phyloP scores from a whole-genome alignment of 30 jellyfish, hydroid and myxozoan genomes.

The Aurelia coerulea region DNA sequence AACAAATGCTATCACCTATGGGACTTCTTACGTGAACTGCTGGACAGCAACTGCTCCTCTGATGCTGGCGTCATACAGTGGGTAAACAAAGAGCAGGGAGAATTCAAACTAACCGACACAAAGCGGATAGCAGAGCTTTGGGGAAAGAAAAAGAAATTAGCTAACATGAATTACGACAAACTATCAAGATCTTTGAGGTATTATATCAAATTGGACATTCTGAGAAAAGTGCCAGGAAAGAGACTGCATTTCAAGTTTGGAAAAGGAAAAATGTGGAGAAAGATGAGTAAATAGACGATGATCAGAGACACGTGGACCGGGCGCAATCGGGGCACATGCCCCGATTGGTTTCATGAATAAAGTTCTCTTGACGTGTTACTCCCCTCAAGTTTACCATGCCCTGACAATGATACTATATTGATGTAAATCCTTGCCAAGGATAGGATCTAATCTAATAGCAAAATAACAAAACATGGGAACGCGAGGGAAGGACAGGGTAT shows the following conservation, averaged over 20 bases:
- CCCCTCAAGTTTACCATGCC: too few relatives aligned
- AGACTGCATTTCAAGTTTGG: conserved; percentile 83
- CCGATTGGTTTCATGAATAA: too few relatives aligned
- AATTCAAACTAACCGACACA: conserved; percentile 75
- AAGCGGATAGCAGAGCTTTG: conserved; percentile 80
- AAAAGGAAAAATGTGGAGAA: conserved; percentile 85
- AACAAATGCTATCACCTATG: conserved; percentile 87
- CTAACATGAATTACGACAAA: conserved; percentile 85
- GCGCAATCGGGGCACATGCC: too few relatives aligned
- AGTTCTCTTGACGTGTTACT: too few relatives aligned
- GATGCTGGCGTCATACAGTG: conserved; percentile 50
- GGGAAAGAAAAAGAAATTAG: conserved; percentile 74
- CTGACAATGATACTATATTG: too few relatives aligned
- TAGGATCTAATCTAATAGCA: too few relatives aligned
- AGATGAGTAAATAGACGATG: conserved; percentile 25
- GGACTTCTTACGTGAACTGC: conserved; percentile 78
- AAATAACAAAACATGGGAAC: too few relatives aligned
- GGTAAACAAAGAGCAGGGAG: conserved; percentile 57
- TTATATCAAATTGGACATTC: conserved; percentile 76
- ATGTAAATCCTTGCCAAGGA: too few relatives aligned
- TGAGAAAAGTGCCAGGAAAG: conserved; percentile 84
- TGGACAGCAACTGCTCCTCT: conserved; percentile 41
- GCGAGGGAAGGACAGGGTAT: too few relatives aligned
- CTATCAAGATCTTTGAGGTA: conserved; percentile 82
- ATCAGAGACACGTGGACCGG: too few relatives aligned